phyloP scores from a whole-genome alignment of 2,888 invertebrate species.

The Carabus problematicus region DNA sequence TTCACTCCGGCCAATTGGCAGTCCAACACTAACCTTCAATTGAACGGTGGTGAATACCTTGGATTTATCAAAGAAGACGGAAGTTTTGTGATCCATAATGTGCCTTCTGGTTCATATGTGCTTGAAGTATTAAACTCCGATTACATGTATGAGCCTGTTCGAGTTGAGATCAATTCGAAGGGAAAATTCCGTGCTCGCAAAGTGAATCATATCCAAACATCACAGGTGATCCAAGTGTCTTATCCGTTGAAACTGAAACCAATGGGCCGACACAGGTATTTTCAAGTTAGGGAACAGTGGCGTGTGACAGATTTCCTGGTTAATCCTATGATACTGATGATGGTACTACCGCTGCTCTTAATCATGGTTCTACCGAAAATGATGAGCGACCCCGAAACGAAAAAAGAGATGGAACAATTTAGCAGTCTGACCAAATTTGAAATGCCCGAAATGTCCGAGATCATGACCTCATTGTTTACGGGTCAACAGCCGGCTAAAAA shows the following conservation, averaged over 20 bases:
- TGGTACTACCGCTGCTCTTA: slow-evolving; percentile 89
- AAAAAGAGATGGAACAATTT: slow-evolving; percentile 93
- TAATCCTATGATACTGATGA: slow-evolving; percentile 98
- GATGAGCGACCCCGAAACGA: slow-evolving; percentile 98
- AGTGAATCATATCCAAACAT: slow-evolving; percentile 92
- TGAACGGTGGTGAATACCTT: slow-evolving; percentile 88
- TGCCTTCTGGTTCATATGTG: slow-evolving; percentile 92
- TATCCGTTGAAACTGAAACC: slow-evolving; percentile 93
- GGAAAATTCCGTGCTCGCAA: slow-evolving; percentile 95
- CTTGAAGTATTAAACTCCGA: slow-evolving; percentile 92
- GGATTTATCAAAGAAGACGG: slow-evolving; percentile 93
- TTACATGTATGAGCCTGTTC: slow-evolving; percentile 89
- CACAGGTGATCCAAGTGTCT: slow-evolving; percentile 86
- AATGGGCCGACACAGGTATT: slow-evolving; percentile 81
- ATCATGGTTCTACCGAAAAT: slow-evolving; percentile 94
- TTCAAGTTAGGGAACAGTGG: slow-evolving; percentile 96
- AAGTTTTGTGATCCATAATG: slow-evolving; percentile 84
- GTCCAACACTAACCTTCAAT: slow-evolving; percentile 76
- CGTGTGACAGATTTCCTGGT: slow-evolving; percentile 94
- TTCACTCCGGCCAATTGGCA: slow-evolving; percentile 73
- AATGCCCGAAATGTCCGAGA: slow-evolving; percentile 95
- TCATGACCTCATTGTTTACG: slow-evolving; percentile 86
- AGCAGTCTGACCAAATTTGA: slow-evolving; percentile 83
- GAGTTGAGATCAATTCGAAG: slow-evolving; percentile 97
- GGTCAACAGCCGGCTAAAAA: slow-evolving; percentile 64